Base-by-base conservation (phyloP, 2,888 invertebrate species). In the Eristalinus sepulchralis region DNA sequence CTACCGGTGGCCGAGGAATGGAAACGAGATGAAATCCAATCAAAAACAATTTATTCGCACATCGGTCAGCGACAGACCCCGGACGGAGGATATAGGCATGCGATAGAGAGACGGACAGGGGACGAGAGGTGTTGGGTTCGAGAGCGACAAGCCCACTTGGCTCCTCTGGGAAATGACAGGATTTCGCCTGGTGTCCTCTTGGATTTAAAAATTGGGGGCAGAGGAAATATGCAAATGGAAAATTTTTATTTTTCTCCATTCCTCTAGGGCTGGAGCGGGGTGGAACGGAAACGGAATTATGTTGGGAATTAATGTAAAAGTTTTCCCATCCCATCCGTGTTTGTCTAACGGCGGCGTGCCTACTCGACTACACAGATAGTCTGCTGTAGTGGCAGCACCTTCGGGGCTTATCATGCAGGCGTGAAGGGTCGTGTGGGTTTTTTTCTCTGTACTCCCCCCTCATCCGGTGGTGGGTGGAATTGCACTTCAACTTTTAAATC, bases 401-500 rank as follows among this genome's bases (percentile, higher is more conserved):
- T 67, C 47, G 24, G 6, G 59, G 9, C 2, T 34, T 13, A 4
- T 0, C 47, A 47, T 17, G 8, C 8, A 47, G 47, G 47, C 17
- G 47, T 47, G 47, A 34, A n/a, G 59, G 17, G 33, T 63, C 27
- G 59, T 60, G 53, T 39, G 3, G n/a, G 11, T 4, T 24, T 70
- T 47, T 71, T 75, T 72, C 60, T 34, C 33, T 66, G 39, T 68
- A 4, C 20, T 39, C 33, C 31, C 20, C 33, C 63, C 13, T 22
- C 76, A 77, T 72, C 39, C n/a, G 53, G n/a, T 71, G 3, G 75
- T 63, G 83, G 73, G 78, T 86, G 75, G 78, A 79, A 79, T 86
- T 83, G 75, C 78, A 86, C 78, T 83, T 82, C 33, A 83, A 83
- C 64, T 78, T 79, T 75, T 20, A 79, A 78, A 83, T 86, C 83